Evolutionary conservation across 2,888 invertebrate genomes (phyloP), one percentile per base, ranked within the genome.

Genomic region (Plutella xylostella): DNA sequence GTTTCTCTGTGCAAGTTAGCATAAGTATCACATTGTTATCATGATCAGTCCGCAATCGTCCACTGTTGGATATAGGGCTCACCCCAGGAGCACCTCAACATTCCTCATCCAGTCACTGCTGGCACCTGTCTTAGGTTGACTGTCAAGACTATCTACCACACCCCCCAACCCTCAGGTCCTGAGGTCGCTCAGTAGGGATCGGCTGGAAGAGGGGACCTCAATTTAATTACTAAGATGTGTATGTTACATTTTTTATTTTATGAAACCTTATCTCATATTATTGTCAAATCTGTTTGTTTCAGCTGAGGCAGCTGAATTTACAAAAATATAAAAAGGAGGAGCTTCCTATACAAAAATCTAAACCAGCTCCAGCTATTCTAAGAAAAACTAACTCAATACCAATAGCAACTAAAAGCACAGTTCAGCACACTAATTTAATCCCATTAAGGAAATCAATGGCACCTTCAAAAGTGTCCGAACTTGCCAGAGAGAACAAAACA

Each of bases 251-350:
- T 17, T 7, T 11, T 20, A n/a, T 9, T 20, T 2, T 37, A 9
- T 17, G 12, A 2, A 5, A 18, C 20, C 3, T 20, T 7, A 19
- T 37, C 7, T 37, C 5, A 1, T 19, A n/a, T 37, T 11, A 11
- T 14, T 14, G 17, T 18, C 17, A 4, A 2, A 37, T 25, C 9
- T 21, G 5, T 15, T n/a, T 37, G 19, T 37, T 37, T 14, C 68
- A 82, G 80, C 50, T 82, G 9, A 51, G 74, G 17, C 69, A 79
- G 45, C 12, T 80, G 0, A 82, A 82, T 49, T 53, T 75, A 0
- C 72, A 76, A 30, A 80, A 78, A 46, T 80, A 79, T 37, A 61
- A 53, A 41, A 65, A 61, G 19, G 47, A 43, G 34, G 41, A 51
- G 3, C 7, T 20, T 15, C 12, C 19, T 6, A 12, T 17, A 12